Conservation (phyloP, 2,113 vertebrate genomes). For the Hipposideros armiger region DNA sequence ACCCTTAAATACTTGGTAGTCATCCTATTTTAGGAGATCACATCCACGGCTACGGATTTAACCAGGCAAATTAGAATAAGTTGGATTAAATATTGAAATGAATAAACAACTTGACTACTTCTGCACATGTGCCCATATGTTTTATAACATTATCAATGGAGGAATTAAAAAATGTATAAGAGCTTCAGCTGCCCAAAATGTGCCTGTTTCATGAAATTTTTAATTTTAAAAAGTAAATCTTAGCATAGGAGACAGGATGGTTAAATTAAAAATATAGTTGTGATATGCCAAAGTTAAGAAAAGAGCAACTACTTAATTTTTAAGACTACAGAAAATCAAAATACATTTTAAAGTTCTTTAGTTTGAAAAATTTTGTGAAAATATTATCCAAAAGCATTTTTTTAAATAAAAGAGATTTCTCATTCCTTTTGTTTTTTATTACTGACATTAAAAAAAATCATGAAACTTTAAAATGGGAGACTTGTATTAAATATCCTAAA, state of each 20-base stretch:
- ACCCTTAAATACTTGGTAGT: background rate
- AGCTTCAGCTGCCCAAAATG: background rate
- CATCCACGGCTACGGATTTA: background rate
- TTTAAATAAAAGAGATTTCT: background rate
- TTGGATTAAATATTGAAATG: conserved; percentile 23
- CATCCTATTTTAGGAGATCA: background rate
- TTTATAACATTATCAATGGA: conserved; percentile 48
- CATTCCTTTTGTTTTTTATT: conserved; percentile 3
- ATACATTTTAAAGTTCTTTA: conserved; percentile 43
- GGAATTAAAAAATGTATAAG: conserved; percentile 38
- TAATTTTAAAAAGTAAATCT: conserved; percentile 30
- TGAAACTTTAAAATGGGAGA: conserved; percentile 26
- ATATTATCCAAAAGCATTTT: background rate
- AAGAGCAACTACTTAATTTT: conserved; percentile 45
- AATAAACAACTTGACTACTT: background rate
- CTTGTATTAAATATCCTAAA: conserved; percentile 43
- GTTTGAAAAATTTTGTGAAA: conserved; percentile 38
- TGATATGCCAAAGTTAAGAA: conserved; percentile 6
- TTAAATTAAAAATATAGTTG: conserved; percentile 28
- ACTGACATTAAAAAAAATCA: background rate
- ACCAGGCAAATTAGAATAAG: conserved; percentile 18
- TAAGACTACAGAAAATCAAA: conserved; percentile 61
- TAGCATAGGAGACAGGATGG: background rate
- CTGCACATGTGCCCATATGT: background rate
- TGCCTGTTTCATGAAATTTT: conserved; percentile 6